Base-by-base conservation (phyloP, 2,797 vertebrate species). In the Tolypeutes matacus region DNA sequence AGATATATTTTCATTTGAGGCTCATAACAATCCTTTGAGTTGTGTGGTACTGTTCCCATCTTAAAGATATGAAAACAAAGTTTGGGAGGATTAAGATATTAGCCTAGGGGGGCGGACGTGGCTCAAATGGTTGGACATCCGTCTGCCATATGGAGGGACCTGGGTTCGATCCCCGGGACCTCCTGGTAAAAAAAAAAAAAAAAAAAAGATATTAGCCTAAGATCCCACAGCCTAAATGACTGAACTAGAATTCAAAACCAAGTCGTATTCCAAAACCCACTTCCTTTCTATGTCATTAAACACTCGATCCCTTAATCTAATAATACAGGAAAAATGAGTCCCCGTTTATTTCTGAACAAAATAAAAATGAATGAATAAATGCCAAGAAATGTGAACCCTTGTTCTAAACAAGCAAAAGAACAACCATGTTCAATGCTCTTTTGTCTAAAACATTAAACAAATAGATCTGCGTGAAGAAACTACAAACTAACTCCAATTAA, bases 201-300 rank as follows among this genome's bases (percentile, higher is more conserved):
- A n/a, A n/a, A n/a, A n/a, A n/a, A 77, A 58, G 17, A 90, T 83
- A 69, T 21, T 39, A 69, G 42, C 36, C 53, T 84, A 69, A 80
- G 34, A 91, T 82, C 86, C 67, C 42, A 89, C 31, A 75, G 42
- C 25, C 65, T 65, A 80, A 62, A 5, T 65, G n/a, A 49, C 72
- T 49, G 42, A 75, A 49, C 42, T 75, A 17, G 25, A 73, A 73
- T 73, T 73, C 39, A 34, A 73, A n/a, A 34, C 72, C n/a, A 77
- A 92, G 46, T 96, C 8, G n/a, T 3, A 96, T 42, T 87, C 49
- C 29, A 91, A 96, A 96, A 67, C 18, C 21, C 11, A 64, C 20
- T 69, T 84, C 7, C 92, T 46, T 77, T 85, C 62, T 86, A 27
- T 53, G n/a, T 70, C 46, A 39, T 78, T 39, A 69, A 89, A 69